Percentiles rank a stretch among this genome's conserved stretches.
phyloP scores from a whole-genome alignment of 2,797 vertebrate genomes.

The Clarias platycephalus region DNA sequence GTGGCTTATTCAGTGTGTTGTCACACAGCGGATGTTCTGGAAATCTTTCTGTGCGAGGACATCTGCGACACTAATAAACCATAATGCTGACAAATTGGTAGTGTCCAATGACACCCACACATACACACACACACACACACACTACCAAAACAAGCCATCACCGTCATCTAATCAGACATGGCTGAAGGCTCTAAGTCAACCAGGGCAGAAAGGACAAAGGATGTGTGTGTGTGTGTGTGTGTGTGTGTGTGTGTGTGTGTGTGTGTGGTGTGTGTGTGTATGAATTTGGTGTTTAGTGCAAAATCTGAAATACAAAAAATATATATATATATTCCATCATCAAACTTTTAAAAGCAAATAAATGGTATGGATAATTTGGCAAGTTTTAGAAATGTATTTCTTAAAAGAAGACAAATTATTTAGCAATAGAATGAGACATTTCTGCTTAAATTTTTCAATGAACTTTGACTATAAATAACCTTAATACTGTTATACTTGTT shows the following conservation, averaged over 20 bases:
- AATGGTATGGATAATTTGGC: not conserved
- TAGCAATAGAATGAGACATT: no score
- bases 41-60: slow-evolving; percentile 71
- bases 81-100: slow-evolving; percentile 79
- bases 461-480: no score
- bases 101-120: slow-evolving; percentile 62
- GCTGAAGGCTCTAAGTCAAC: slow-evolving; percentile 60
- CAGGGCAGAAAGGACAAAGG: slow-evolving; percentile 64
- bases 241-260: not conserved
- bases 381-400: no score
- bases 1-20: slow-evolving; percentile 55
- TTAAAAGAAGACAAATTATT: no score
- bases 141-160: slow-evolving; percentile 68
- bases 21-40: slow-evolving; percentile 49
- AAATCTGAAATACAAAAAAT: not conserved
- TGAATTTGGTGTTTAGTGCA: not conserved
- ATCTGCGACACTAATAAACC: slow-evolving; percentile 79
- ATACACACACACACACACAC: slow-evolving; percentile 59
- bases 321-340: not conserved
- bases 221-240: slow-evolving; percentile 52
- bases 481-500: no score
- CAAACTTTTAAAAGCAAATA: not conserved
- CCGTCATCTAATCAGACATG: slow-evolving; percentile 63
- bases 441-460: no score
- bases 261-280: not conserved